Percentiles rank a stretch among this genome's conserved stretches.
Conservation (phyloP, 2,113 vertebrate species). For the human (Homo sapiens) region DNA sequence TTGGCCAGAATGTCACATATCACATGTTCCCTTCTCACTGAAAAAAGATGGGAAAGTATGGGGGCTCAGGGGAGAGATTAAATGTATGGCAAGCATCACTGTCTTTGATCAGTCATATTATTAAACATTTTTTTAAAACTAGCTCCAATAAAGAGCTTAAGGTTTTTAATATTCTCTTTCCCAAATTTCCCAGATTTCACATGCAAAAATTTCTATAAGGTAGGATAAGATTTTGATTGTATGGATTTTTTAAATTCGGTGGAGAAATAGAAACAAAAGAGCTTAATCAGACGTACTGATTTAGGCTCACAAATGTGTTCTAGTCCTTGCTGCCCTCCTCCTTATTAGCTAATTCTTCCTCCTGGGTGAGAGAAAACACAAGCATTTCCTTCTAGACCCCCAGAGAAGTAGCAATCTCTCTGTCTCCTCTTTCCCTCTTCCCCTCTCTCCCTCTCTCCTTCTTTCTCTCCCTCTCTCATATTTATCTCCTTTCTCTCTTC, state of each 20-base stretch:
- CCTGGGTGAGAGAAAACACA: background rate
- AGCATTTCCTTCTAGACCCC: background rate
- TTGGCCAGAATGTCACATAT: background rate
- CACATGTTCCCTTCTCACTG: background rate
- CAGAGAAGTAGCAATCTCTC: background rate
- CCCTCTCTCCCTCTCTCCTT: background rate
- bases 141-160: background rate
- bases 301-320: background rate
- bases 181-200: background rate
- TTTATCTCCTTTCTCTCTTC: background rate
- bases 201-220: background rate
- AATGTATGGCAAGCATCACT: background rate
- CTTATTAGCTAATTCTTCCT: background rate
- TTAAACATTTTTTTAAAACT: background rate
- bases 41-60: background rate
- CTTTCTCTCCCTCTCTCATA: background rate
- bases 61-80: too few relatives aligned
- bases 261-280: background rate
- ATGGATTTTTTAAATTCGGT: background rate
- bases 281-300: background rate
- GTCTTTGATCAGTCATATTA: background rate
- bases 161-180: background rate
- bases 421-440: fast-evolving
- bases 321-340: background rate
- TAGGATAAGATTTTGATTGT: background rate